phyloP scores from a whole-genome alignment of 2,888 invertebrate species.

The Melolontha melolontha region DNA sequence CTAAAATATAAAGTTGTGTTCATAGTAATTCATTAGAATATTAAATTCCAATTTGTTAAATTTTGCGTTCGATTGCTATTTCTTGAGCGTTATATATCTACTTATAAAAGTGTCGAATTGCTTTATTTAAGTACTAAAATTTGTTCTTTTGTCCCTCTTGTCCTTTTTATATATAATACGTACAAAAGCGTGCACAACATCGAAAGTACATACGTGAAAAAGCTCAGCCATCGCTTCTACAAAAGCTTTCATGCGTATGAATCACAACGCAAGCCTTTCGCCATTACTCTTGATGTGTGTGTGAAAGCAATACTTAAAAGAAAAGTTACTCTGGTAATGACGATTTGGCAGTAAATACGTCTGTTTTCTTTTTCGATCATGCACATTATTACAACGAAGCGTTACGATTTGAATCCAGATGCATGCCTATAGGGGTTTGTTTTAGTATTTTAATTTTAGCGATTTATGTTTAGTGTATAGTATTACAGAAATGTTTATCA shows the following conservation, averaged over 20 bases:
- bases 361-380: slow-evolving; percentile 8
- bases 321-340: slow-evolving; percentile 30
- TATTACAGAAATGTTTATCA: slow-evolving; percentile 60
- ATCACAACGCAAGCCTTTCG: slow-evolving; percentile 46
- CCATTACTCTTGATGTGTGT: slow-evolving; percentile 30
- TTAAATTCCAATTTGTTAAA: too few species aligned
- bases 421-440: slow-evolving; percentile 52
- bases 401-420: slow-evolving; percentile 9
- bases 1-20: too few species aligned
- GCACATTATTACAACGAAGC: slow-evolving; percentile 3
- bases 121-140: not conserved
- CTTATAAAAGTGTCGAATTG: too few species aligned
- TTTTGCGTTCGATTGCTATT: too few species aligned
- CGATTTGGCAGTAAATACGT: slow-evolving; percentile 14
- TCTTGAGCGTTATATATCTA: too few species aligned
- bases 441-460: slow-evolving; percentile 60
- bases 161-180: not conserved
- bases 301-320: slow-evolving; percentile 17
- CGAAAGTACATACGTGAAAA: slow-evolving; percentile 46
- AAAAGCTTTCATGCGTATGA: slow-evolving; percentile 48
- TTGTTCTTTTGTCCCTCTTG: not conserved
- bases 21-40: too few species aligned
- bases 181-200: slow-evolving; percentile 45
- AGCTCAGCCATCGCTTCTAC: slow-evolving; percentile 46
- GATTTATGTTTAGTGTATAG: slow-evolving; percentile 61